Base-by-base conservation (phyloP, 2,888 invertebrate species). In the Hyposoter dolosus region DNA sequence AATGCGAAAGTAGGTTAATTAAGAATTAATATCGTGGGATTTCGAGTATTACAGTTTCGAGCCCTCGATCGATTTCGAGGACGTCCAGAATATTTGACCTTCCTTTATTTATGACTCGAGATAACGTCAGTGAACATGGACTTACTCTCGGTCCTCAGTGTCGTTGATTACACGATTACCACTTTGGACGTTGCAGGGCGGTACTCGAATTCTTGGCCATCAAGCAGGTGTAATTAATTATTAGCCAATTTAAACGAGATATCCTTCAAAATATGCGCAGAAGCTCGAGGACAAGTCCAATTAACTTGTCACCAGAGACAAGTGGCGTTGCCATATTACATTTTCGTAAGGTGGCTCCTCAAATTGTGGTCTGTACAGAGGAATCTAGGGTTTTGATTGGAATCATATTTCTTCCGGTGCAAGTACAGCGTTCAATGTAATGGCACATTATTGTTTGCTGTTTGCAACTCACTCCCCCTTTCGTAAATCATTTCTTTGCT, bases 201-300 rank as follows among this genome's bases (percentile, higher is more conserved):
- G 53, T 68, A 63, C 81, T 53, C 81, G 66, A 83, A 83, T 79
- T 83, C 83, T 72, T 60, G 47, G 35, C 76, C 35, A 74, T 71
- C 74, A 66, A 68, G 23, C 78, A 43, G 79, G 74, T 63, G 80
- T 76, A 80, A 84, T 84, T 84, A 84, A 84, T 84, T 84, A 69
- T 68, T 69, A 84, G 80, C 84, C 76, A 84, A 84, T 84, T 84
- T 84, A 32, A 71, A 60, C 63, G 79, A 68, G 72, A 43, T 45
- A n/a, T 66, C 40, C 71, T 32, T 47, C 63, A 72, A 84, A 83
- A 69, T 83, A 79, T 80, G 83, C 23, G 83, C 35, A 56, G 69
- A 68, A 28, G 32, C 45, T 71, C n/a, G n/a, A 10, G 2, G 79
- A 69, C 69, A 80, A 40, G 60, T 80, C 80, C 84, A 80, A 84